These are phyloP conservation scores for Hoplodrina blanda DNA, from an alignment of 2,888 invertebrate species.

Conservation along the genomic window DNA sequence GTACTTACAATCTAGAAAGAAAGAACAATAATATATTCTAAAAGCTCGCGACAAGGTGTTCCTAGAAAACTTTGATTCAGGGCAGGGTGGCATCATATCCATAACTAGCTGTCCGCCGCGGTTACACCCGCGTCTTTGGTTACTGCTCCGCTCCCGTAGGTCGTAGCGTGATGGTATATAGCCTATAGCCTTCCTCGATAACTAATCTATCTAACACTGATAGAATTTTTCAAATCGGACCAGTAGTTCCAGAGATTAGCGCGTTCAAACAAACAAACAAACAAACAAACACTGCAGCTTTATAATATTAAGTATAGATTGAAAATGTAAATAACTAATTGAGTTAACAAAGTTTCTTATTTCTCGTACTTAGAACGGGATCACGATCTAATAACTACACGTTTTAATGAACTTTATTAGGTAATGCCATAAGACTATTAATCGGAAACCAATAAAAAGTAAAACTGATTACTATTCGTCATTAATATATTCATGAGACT, in stretches of 20 bases:
- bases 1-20: conserved; percentile 1
- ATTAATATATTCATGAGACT: conserved; percentile 64
- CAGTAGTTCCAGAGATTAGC: too few relatives aligned
- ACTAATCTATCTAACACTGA: too few relatives aligned
- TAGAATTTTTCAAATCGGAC: too few relatives aligned
- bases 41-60: conserved; percentile 4
- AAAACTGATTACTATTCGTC: conserved; percentile 52
- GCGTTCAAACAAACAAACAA: too few relatives aligned
- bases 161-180: too few relatives aligned
- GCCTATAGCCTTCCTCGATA: too few relatives aligned
- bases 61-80: conserved; percentile 16
- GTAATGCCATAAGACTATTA: conserved; percentile 25
- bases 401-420: conserved; percentile 46
- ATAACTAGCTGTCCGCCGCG: too few relatives aligned
- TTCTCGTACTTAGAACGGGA: conserved; percentile 38
- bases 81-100: conserved; percentile 4
- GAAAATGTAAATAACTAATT: conserved; percentile 46
- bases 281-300: too few relatives aligned
- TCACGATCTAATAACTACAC: conserved; percentile 35
- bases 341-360: conserved; percentile 18
- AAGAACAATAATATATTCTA: conserved; percentile 1
- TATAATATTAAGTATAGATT: too few relatives aligned
- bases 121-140: too few relatives aligned
- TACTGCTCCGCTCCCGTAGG: too few relatives aligned
- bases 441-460: conserved; percentile 57